phyloP scores from a whole-genome alignment of 92 coral and sea anemone genomes.

The Palythoa grandis region DNA sequence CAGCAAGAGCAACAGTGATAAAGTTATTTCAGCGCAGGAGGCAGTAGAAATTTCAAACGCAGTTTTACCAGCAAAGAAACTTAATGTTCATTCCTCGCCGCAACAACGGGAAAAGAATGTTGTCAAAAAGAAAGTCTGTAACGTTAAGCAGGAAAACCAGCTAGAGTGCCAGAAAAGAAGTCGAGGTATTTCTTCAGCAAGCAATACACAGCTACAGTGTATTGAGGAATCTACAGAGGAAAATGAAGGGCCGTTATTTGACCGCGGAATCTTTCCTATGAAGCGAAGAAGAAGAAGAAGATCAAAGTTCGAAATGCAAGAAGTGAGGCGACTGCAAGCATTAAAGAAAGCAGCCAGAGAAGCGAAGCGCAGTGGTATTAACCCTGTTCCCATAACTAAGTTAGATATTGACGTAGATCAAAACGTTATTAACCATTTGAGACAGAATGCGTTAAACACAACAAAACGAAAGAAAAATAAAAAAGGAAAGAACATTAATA shows the following conservation, averaged over 20 bases:
- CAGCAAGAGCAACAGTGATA: neutral
- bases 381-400: conserved; percentile 3
- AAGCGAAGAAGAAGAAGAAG: conserved; percentile 43
- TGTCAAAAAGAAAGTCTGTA: conserved; percentile 18
- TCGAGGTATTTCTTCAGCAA: neutral
- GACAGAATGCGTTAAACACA: neutral
- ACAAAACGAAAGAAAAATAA: conserved; percentile 35
- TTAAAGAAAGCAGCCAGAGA: conserved; percentile 15
- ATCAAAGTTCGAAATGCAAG: conserved; percentile 40
- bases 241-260: conserved; percentile 21
- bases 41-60: conserved; percentile 43
- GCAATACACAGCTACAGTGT: neutral
- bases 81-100: neutral
- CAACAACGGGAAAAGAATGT: conserved; percentile 16
- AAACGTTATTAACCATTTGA: conserved; percentile 3
- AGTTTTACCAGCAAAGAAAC: conserved; percentile 31
- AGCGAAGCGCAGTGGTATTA: neutral
- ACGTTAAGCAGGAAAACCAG: conserved; percentile 1
- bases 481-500: neutral
- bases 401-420: conserved; percentile 18
- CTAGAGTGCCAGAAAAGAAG: neutral
- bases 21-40: conserved; percentile 26
- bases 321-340: conserved; percentile 16
- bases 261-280: conserved; percentile 40
- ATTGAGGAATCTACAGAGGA: conserved; percentile 11